phyloP scores from a whole-genome alignment of 2,797 vertebrate genomes.

The Cuculus canorus region DNA sequence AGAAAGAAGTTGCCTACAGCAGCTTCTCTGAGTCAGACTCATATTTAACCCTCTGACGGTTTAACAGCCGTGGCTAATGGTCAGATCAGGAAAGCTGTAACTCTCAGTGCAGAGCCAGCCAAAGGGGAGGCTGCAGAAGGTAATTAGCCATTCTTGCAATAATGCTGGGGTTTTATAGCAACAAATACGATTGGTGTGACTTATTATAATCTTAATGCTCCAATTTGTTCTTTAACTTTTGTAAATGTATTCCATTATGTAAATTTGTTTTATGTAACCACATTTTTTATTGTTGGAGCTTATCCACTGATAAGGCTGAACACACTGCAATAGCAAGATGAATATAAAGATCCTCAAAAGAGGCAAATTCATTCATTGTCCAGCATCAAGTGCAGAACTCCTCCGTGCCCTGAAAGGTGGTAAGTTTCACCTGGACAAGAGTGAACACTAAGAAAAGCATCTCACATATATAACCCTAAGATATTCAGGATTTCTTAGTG shows the following conservation, averaged over 20 bases:
- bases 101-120: background rate
- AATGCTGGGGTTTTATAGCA: background rate
- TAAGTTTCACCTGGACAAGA: background rate
- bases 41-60: background rate
- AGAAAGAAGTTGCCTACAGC: background rate
- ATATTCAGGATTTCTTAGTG: background rate
- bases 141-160: slow-evolving; percentile 16
- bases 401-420: background rate
- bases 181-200: background rate
- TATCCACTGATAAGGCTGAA: background rate
- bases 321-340: background rate
- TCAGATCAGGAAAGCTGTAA: slow-evolving; percentile 1
- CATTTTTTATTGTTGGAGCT: background rate
- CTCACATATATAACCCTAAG: background rate
- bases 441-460: background rate
- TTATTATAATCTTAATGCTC: background rate
- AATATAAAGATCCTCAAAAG: background rate
- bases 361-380: background rate
- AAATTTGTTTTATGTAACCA: background rate
- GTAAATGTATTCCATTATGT: background rate
- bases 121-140: background rate
- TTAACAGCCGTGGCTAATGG: background rate
- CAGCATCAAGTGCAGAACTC: background rate
- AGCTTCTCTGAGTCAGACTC: background rate
- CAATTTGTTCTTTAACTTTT: slow-evolving; percentile 9